These are phyloP conservation scores for Potorous gilbertii DNA, from an alignment of 2,797 vertebrate genomes.

Conservation along the genomic window DNA sequence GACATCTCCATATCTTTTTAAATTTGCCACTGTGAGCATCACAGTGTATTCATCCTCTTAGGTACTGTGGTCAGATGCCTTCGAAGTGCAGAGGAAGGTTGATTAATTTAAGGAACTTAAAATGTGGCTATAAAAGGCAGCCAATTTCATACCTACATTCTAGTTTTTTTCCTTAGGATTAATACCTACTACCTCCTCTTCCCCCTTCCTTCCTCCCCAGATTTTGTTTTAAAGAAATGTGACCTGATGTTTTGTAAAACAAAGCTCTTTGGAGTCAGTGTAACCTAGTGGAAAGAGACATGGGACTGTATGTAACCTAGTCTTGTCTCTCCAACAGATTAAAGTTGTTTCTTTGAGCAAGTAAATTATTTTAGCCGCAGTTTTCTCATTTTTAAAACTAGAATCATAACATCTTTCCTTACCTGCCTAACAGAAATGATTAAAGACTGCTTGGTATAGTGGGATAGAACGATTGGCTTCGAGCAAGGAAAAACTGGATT, in stretches of 20 bases:
- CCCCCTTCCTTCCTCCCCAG: accelerated
- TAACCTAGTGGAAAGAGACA: not conserved
- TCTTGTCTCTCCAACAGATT: not conserved
- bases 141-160: accelerated
- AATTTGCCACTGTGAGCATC: too few species aligned
- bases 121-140: not conserved
- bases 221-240: not conserved
- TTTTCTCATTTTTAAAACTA: not conserved
- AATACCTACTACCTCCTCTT: not conserved
- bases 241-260: too few species aligned
- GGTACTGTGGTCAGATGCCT: accelerated
- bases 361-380: not conserved
- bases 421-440: not conserved
- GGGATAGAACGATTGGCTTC: not conserved
- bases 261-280: not conserved
- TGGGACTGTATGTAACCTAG: accelerated
- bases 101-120: not conserved
- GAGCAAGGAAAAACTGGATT: not conserved
- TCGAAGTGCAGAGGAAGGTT: not conserved
- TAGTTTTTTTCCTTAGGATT: not conserved
- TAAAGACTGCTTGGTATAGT: not conserved
- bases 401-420: not conserved
- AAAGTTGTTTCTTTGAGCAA: not conserved
- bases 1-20: not conserved
- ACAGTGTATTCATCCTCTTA: not conserved